Evolutionary conservation across 2,797 vertebrate species (phyloP).

Genomic region (Smutsia temminckii): DNA sequence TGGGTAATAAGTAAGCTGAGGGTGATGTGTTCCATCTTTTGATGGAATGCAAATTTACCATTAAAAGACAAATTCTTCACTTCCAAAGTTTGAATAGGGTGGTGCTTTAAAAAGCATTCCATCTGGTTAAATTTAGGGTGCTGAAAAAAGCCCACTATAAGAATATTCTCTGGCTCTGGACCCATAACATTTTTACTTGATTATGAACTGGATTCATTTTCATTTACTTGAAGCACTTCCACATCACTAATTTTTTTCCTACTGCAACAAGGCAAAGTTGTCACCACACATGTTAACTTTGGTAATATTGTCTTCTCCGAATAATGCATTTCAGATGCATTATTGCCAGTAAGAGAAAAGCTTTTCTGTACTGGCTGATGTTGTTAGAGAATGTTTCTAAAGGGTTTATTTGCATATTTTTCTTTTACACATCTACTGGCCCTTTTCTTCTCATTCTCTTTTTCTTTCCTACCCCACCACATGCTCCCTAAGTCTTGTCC

Average conservation of each 20-base stretch:
- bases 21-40: slow-evolving; percentile 78
- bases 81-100: slow-evolving; percentile 81
- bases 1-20: slow-evolving; percentile 75
- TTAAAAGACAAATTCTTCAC: slow-evolving; percentile 82
- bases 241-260: slow-evolving; percentile 44
- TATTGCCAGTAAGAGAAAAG: slow-evolving; percentile 33
- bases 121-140: slow-evolving; percentile 83
- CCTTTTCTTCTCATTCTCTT: neutral
- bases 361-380: neutral
- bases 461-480: neutral
- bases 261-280: slow-evolving; percentile 71
- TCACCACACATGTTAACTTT: slow-evolving; percentile 71
- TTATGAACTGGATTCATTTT: slow-evolving; percentile 79
- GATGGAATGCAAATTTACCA: slow-evolving; percentile 82
- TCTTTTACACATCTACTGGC: neutral
- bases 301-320: slow-evolving; percentile 72
- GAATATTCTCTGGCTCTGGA: slow-evolving; percentile 79
- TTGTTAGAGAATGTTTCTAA: neutral
- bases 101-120: slow-evolving; percentile 81
- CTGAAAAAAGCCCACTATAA: slow-evolving; percentile 81
- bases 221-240: slow-evolving; percentile 78
- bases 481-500: neutral
- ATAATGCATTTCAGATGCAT: slow-evolving; percentile 65
- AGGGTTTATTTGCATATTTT: neutral
- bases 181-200: slow-evolving; percentile 80